phyloP scores from a whole-genome alignment of 1,140 invertebrate genomes.

The Globodera ellingtonae region DNA sequence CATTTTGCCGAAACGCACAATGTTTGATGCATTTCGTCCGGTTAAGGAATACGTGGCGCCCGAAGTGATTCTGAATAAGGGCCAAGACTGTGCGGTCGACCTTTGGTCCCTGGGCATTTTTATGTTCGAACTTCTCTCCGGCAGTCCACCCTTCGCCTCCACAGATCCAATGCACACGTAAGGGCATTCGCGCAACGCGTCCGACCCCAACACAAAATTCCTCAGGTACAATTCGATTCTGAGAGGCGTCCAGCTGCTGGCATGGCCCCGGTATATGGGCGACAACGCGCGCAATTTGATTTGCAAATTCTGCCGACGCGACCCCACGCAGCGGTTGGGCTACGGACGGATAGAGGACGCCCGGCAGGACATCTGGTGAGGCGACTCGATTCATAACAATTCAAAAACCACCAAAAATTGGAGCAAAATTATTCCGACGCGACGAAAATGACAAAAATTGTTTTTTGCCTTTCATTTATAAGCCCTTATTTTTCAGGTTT shows the following conservation, averaged over 20 bases:
- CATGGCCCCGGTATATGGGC: conserved; percentile 60
- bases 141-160: conserved; percentile 84
- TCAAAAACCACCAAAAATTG: too few relatives aligned
- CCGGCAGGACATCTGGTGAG: conserved; percentile 72
- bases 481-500: conserved; percentile 70
- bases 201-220: not conserved
- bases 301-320: conserved; percentile 56
- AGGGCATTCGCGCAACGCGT: too few relatives aligned
- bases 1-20: not conserved
- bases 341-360: conserved; percentile 60
- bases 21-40: not conserved
- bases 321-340: conserved; percentile 60
- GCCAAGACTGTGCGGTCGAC: conserved; percentile 68
- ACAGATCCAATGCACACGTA: conserved; percentile 93
- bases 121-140: conserved; percentile 53
- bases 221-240: conserved; percentile 88
- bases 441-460: not conserved
- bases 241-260: conserved; percentile 89
- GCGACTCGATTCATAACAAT: not conserved
- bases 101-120: conserved; percentile 55
- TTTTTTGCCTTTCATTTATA: too few relatives aligned
- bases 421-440: not conserved
- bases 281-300: conserved; percentile 56
- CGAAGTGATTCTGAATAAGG: conserved; percentile 84
- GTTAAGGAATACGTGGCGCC: conserved; percentile 51